These are phyloP conservation scores for Dicerorhinus sumatrensis DNA, from an alignment of 2,113 vertebrate genomes.

Conservation along the genomic window DNA sequence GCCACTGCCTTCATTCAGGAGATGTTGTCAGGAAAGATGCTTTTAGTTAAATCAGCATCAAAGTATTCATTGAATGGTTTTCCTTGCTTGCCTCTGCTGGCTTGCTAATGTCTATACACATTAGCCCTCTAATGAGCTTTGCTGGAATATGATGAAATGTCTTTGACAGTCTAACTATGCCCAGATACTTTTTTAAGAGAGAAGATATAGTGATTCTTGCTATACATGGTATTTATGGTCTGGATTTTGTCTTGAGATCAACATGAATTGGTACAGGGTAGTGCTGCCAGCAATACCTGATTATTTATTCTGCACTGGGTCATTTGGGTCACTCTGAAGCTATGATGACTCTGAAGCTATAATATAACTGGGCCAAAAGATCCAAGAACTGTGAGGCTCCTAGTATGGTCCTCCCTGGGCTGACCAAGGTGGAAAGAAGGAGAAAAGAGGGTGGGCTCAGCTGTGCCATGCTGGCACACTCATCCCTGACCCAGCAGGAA, in stretches of 20 bases:
- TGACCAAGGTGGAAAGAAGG: background rate
- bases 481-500: background rate
- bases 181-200: background rate
- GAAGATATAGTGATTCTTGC: background rate
- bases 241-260: background rate
- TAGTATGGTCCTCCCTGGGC: background rate
- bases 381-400: background rate
- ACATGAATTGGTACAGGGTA: background rate
- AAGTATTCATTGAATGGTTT: background rate
- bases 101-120: background rate
- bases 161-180: background rate
- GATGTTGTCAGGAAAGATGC: background rate
- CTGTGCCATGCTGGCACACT: background rate
- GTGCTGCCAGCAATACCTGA: background rate
- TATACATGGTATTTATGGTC: background rate
- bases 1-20: background rate
- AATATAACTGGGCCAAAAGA: background rate
- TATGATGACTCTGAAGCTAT: background rate
- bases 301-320: background rate
- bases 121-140: background rate
- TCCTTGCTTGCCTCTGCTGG: background rate
- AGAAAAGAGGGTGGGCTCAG: background rate
- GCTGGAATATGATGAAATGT: background rate
- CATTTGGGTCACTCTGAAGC: background rate
- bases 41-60: slow-evolving; percentile 16